Evolutionary conservation across 2,888 invertebrate genomes (phyloP), one percentile per base, ranked within the genome.

Genomic region (Timema cristinae): DNA sequence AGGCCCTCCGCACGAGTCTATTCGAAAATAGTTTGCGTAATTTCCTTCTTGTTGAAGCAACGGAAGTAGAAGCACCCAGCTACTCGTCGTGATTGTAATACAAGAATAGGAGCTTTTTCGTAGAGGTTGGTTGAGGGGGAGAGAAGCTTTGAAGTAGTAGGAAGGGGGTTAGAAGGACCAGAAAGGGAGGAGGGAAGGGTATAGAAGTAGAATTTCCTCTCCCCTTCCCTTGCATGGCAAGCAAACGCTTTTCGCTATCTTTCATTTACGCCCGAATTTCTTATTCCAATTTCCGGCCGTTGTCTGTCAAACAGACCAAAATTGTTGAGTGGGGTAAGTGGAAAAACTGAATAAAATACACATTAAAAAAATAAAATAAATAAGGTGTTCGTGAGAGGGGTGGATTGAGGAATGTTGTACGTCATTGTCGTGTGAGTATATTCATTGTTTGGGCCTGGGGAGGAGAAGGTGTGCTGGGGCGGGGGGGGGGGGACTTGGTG

Each of bases 21-120:
- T 82, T 83, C 80, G 82, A 83, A 83, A 83, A 82, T 83, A 83
- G 83, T 83, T 83, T 82, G 81, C 81, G 82, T 82, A 82, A 83
- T 83, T 83, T 83, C 83, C 82, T 82, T 80, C 78, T 79, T 80
- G 80, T 73, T 71, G 74, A 71, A 59, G 71, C 68, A 59, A 66
- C 68, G 73, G 71, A 73, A 71, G 67, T 66, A n/a, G 68, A 66
- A 9, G 63, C 63, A 63, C 63, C 54, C 54, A 54, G 11, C 54
- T 63, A 11, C 47, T 63, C 32, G 63, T 63, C 63, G 63, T 63
- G 63, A 63, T 63, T 63, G 63, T 63, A 63, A 32, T 63, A 63
- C 63, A 63, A 63, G 63, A 63, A 63, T 63, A 63, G 63, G 16
- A 32, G 32, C 32, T 32, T 32, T 32, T 32, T 32, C 32, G 32